phyloP scores from a whole-genome alignment of 1,140 invertebrate genomes.

The Myzus persicae region DNA sequence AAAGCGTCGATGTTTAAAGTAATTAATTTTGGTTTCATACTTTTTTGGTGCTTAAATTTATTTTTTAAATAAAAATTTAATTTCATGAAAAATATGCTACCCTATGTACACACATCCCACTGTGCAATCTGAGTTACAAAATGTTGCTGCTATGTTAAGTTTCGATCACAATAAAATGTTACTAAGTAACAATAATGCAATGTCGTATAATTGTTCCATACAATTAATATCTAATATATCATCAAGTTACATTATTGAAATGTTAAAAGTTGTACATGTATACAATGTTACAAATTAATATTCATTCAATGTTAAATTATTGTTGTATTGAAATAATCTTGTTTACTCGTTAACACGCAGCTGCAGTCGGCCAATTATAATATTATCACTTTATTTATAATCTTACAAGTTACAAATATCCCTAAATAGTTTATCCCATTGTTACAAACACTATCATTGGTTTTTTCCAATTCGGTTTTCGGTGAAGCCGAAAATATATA shows the following conservation, averaged over 20 bases:
- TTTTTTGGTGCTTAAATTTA: no score
- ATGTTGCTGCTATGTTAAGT: background rate
- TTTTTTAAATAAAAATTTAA: no score
- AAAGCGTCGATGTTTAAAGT: no score
- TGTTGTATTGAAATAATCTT: constrained; percentile 23
- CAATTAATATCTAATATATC: background rate
- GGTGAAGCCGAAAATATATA: background rate
- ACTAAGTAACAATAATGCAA: background rate
- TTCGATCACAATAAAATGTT: background rate
- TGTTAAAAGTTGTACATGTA: background rate
- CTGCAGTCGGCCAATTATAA: background rate
- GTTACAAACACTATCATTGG: background rate
- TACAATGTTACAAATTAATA: constrained; percentile 24
- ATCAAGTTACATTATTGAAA: background rate
- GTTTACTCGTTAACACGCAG: background rate
- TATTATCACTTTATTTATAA: background rate
- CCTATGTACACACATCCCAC: no score
- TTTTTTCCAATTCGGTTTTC: background rate
- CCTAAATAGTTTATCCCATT: background rate
- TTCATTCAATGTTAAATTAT: background rate
- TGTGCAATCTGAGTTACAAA: constrained; percentile 35
- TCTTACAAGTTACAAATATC: background rate
- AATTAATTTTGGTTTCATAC: no score
- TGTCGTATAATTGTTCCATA: background rate
- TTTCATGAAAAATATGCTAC: no score